These are phyloP conservation scores for Characodon lateralis DNA, from an alignment of 2,797 vertebrate genomes.

Conservation along the genomic window DNA sequence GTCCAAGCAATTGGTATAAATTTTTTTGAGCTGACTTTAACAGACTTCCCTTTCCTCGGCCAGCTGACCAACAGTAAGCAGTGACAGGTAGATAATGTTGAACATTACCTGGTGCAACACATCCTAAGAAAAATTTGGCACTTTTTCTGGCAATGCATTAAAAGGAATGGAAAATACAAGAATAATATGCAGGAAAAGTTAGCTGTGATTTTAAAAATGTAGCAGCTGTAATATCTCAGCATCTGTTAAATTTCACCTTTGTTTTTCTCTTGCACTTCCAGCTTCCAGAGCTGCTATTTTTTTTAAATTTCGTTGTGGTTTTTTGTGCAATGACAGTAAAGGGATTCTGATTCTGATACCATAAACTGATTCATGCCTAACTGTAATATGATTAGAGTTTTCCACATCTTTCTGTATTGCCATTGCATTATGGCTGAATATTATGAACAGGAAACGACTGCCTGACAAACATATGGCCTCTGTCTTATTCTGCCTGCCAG, in stretches of 20 bases:
- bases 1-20: background rate
- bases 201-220: background rate
- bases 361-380: background rate
- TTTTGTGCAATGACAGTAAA: no score
- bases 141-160: background rate
- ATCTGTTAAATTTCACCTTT: background rate
- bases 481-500: constrained; percentile 11
- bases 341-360: background rate
- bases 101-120: background rate
- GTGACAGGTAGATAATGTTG: background rate
- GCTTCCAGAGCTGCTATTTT: no score
- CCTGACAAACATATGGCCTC: constrained; percentile 10
- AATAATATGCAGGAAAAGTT: background rate
- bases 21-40: background rate
- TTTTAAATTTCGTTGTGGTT: no score
- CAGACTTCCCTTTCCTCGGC: background rate
- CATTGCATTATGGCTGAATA: background rate
- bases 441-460: background rate
- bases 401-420: background rate
- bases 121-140: background rate
- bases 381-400: background rate
- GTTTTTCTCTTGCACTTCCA: no score
- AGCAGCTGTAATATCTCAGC: background rate
- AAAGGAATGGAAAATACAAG: background rate
- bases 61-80: background rate